phyloP scores from a whole-genome alignment of 2,888 invertebrate genomes.

The Chloromyia formosa region DNA sequence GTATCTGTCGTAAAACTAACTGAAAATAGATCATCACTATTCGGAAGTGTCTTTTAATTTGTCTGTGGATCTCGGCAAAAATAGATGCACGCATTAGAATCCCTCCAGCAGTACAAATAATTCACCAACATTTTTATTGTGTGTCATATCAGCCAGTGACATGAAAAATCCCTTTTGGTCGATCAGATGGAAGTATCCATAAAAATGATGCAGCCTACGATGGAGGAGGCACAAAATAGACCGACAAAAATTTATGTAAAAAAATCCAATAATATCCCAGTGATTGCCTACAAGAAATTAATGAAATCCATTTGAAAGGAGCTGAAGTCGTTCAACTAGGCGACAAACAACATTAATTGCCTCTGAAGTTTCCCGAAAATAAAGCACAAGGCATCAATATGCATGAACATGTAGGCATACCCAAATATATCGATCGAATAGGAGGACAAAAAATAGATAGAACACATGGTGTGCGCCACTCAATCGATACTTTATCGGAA shows the following conservation, averaged over 20 bases:
- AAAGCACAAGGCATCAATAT: no score
- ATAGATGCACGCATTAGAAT: not conserved
- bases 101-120: not conserved
- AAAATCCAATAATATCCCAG: not conserved
- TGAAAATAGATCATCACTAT: not conserved
- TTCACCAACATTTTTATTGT: not conserved
- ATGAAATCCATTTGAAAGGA: not conserved
- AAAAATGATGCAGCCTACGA: no score
- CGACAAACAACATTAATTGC: no score
- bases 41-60: not conserved
- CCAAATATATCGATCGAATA: no score
- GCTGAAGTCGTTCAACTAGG: no score
- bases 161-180: not conserved
- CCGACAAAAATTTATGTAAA: no score
- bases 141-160: not conserved
- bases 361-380: no score
- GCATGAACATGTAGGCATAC: no score
- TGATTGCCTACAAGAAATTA: not conserved
- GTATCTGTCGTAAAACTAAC: not conserved
- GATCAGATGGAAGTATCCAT: not conserved
- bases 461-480: conserved; percentile 5
- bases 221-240: not conserved
- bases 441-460: no score
- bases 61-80: not conserved
- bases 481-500: conserved; percentile 36